Evolutionary conservation across 2,888 invertebrate species (phyloP).

Genomic region (Dyspetes luteomarginatus): DNA sequence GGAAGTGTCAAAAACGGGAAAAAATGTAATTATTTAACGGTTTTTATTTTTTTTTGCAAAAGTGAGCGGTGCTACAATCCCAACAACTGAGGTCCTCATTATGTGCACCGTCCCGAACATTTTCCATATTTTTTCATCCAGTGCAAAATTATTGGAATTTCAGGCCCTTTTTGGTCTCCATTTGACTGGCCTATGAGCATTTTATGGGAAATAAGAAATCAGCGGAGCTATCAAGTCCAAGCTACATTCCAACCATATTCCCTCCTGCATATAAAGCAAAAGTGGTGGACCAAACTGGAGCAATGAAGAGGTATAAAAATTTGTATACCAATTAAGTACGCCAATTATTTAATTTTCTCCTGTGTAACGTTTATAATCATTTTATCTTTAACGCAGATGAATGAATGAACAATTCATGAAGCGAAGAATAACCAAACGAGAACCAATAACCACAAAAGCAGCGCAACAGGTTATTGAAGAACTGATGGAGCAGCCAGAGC

Average conservation of each 20-base stretch:
- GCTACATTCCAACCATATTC: constrained; percentile 37
- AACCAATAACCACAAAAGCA: not conserved
- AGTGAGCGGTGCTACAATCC: too few species aligned
- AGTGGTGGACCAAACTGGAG: constrained; percentile 17
- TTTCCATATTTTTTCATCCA: too few species aligned
- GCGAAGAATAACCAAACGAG: constrained; percentile 14
- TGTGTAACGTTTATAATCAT: constrained; percentile 22
- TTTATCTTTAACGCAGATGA: constrained; percentile 17
- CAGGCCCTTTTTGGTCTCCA: too few species aligned
- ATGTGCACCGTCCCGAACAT: too few species aligned
- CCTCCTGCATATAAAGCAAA: constrained; percentile 36
- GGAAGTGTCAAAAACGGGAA: too few species aligned
- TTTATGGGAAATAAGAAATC: constrained; percentile 50
- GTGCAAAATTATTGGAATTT: too few species aligned
- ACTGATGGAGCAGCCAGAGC: constrained; percentile 12
- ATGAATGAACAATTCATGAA: constrained; percentile 31
- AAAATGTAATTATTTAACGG: too few species aligned
- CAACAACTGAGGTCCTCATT: too few species aligned
- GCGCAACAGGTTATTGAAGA: constrained; percentile 19
- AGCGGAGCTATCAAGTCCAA: constrained; percentile 28
- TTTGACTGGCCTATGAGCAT: too few species aligned
- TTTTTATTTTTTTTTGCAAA: too few species aligned
- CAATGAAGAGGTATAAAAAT: constrained; percentile 21
- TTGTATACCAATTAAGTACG: constrained; percentile 22
- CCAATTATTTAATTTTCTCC: constrained; percentile 4